phyloP scores from a whole-genome alignment of 2,888 invertebrate genomes.

The Neoscelio sp. region DNA sequence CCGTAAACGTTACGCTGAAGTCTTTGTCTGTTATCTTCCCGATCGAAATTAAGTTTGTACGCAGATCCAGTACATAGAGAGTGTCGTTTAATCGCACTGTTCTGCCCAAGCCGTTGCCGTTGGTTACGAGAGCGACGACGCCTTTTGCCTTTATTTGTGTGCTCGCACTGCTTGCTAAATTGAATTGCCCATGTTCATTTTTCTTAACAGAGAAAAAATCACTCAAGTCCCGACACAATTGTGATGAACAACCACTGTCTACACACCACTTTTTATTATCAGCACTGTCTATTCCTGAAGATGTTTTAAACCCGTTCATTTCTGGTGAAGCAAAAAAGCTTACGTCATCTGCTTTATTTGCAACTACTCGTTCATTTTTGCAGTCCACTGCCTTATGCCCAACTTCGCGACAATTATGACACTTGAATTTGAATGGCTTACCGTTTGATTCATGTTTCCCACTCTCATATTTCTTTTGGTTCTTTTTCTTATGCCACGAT shows the following conservation, averaged over 20 bases:
- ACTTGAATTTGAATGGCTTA: slow-evolving; percentile 17
- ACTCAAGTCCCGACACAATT: slow-evolving; percentile 44
- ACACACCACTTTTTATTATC: not conserved
- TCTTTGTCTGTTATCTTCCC: slow-evolving; percentile 48
- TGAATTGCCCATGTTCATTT: slow-evolving; percentile 24
- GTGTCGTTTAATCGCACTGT: slow-evolving; percentile 21
- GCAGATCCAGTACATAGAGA: slow-evolving; percentile 58
- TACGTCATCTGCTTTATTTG: slow-evolving; percentile 19
- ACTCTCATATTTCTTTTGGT: slow-evolving; percentile 7
- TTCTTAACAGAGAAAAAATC: slow-evolving; percentile 22
- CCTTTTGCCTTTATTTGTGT: slow-evolving; percentile 32
- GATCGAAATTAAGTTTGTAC: slow-evolving; percentile 60
- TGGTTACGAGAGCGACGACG: not conserved
- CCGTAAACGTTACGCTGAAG: slow-evolving; percentile 24
- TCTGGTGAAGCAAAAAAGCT: slow-evolving; percentile 21
- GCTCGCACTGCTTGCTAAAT: slow-evolving; percentile 38
- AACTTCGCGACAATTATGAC: slow-evolving; percentile 15
- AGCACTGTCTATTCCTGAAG: not conserved
- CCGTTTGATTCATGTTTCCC: not conserved
- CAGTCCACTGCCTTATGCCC: slow-evolving; percentile 21
- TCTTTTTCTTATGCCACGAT: slow-evolving; percentile 14
- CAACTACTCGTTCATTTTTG: not conserved
- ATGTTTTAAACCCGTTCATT: not conserved
- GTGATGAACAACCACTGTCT: slow-evolving; percentile 34
- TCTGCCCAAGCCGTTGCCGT: not conserved